Percentiles rank a stretch among this genome's conserved stretches.
Conservation (phyloP, 2,888 invertebrate genomes). For the Ryuthela nishihirai region DNA sequence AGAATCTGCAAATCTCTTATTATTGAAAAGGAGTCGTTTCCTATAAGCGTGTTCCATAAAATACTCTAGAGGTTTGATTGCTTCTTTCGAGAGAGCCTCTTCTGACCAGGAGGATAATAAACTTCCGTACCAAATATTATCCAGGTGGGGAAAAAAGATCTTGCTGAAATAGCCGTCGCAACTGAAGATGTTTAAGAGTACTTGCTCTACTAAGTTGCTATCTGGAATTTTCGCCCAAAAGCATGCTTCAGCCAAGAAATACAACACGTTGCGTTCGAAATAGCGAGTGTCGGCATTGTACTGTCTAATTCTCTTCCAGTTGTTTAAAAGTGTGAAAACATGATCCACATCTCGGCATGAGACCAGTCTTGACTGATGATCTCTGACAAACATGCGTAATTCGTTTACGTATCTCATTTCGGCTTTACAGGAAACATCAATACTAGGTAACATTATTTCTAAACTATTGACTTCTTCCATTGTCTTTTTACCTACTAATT, state of each 20-base stretch:
- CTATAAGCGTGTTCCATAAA: slow-evolving; percentile 27
- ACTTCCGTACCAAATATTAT: too few species aligned
- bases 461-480: too few species aligned
- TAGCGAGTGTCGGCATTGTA: too few species aligned
- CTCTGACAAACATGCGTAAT: too few species aligned
- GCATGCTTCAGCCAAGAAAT: slow-evolving; percentile 20
- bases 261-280: neutral
- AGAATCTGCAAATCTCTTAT: slow-evolving; percentile 11
- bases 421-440: too few species aligned
- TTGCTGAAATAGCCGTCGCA: slow-evolving; percentile 17
- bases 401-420: too few species aligned
- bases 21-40: slow-evolving; percentile 2
- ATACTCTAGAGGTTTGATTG: slow-evolving; percentile 10
- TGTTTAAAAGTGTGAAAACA: too few species aligned
- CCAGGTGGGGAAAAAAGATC: slow-evolving; percentile 5
- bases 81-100: neutral
- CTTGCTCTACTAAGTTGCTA: slow-evolving; percentile 8
- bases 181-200: slow-evolving; percentile 3
- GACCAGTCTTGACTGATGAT: too few species aligned
- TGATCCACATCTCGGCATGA: too few species aligned
- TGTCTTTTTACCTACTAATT: too few species aligned
- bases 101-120: slow-evolving; percentile 9
- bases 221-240: slow-evolving; percentile 21
- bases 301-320: too few species aligned
- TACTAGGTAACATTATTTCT: too few species aligned